Evolutionary conservation across 2,888 invertebrate genomes (phyloP), one percentile per base, ranked within the genome.

Genomic region (Cephonodes hylas): DNA sequence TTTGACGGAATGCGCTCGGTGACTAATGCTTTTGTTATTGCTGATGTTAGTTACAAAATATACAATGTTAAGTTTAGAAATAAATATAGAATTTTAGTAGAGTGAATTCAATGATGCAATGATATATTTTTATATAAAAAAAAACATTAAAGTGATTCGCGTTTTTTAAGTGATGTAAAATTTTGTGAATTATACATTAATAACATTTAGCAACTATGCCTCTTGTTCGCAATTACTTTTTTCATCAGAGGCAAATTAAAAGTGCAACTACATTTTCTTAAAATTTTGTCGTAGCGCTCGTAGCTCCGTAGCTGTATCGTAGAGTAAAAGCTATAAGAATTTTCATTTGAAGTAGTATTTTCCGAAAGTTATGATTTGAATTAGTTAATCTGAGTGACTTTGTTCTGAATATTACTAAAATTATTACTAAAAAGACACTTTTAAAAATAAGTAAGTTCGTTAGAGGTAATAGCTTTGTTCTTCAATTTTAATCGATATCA

Each of bases 201-300:
- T 38, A 38, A 38, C 5, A n/a, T 1, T n/a, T 38, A 13, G 0
- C 2, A 4, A 4, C 3, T 8, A 3, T 3, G n/a, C 3, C n/a
- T n/a, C n/a, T 0, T 4, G 13, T 4, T 20, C 18, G 25, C 8
- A 18, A 8, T 18, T 3, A 10, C 31, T 27, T 20, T 1, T 18
- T 31, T 53, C 18, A 15, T 27, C 6, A 31, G 18, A 18, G 18
- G 6, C 20, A 18, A n/a, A 31, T 18, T 53, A 31, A 18, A n/a
- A 53, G 15, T 53, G 18, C 15, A 53, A 31, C 31, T 18, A 48
- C 48, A 53, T 53, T 53, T 53, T 53, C 53, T 53, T 53, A 18
- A 53, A 53, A 53, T 27, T 27, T 27, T 18, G 62, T 64, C 73
- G 75, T 73, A 73, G 74, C 73, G 53, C 63, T 65, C 73, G 75